Percentiles rank a stretch among this genome's conserved stretches.
Conservation (phyloP, 2,113 vertebrate genomes). For the Seriola dumerili region DNA sequence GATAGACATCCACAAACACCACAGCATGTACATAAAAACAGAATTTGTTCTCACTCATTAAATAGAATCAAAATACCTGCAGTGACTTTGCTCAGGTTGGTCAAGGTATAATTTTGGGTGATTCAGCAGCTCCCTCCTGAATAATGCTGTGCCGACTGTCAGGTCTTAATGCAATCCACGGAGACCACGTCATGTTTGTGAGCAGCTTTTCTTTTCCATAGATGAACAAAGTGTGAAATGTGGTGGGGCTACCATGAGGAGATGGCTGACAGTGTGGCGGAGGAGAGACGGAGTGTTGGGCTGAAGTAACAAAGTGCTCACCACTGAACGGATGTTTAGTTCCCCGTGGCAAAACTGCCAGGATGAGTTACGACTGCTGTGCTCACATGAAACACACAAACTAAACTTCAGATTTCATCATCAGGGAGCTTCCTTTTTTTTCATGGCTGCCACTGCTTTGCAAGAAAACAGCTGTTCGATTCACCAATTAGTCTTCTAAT, state of each 20-base stretch:
- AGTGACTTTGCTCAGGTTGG: too few species aligned
- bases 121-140: too few species aligned
- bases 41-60: too few species aligned
- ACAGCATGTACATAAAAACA: too few species aligned
- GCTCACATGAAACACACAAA: background rate
- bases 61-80: too few species aligned
- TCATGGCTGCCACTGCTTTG: background rate
- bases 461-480: background rate
- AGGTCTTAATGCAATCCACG: background rate
- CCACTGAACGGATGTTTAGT: background rate
- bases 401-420: conserved; percentile 1
- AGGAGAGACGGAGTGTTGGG: background rate
- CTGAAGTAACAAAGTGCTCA: conserved; percentile 4
- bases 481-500: conserved; percentile 23
- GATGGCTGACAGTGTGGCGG: background rate
- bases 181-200: background rate
- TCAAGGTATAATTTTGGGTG: too few species aligned
- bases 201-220: background rate
- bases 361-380: conserved; percentile 1
- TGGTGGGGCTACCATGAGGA: background rate
- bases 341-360: conserved; percentile 4
- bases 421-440: background rate
- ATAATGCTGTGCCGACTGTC: background rate
- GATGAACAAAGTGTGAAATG: background rate
- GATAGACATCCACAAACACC: too few species aligned